A percentile compares a stretch with the other conserved stretches of the same genome.
Conservation (phyloP, 2,888 invertebrate species). For the Alentia gelatinosa region DNA sequence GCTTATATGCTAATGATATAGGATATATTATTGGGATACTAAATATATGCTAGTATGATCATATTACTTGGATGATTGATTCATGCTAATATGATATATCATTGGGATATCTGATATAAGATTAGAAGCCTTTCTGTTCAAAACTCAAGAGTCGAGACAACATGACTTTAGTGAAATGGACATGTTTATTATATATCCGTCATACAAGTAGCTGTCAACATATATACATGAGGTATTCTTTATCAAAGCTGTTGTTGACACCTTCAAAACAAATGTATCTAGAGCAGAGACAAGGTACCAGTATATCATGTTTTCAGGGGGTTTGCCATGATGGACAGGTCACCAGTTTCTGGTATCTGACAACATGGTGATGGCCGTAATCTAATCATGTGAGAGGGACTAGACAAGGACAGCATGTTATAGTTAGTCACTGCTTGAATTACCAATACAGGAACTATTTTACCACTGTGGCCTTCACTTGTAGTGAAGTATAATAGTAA, state of each 20-base stretch:
- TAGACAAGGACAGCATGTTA: not conserved
- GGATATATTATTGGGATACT: too few relatives aligned
- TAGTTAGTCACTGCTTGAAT: too few relatives aligned
- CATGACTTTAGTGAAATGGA: too few relatives aligned
- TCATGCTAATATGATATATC: too few relatives aligned
- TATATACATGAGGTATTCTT: constrained; percentile 49
- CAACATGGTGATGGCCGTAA: too few relatives aligned
- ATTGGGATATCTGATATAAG: too few relatives aligned
- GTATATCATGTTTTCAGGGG: not conserved
- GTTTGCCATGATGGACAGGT: not conserved
- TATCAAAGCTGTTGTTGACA: constrained; percentile 19
- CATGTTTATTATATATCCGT: constrained; percentile 32
- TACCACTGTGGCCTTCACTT: not conserved
- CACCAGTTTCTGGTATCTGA: not conserved
- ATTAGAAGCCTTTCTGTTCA: too few relatives aligned
- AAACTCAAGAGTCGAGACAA: too few relatives aligned
- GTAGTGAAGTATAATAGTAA: not conserved
- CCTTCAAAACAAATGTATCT: not conserved
- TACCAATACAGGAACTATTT: too few relatives aligned
- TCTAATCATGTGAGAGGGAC: not conserved
- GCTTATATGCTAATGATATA: too few relatives aligned
- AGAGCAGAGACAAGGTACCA: not conserved
- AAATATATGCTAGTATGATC: too few relatives aligned
- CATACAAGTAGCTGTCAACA: constrained; percentile 42
- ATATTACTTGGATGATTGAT: too few relatives aligned